Evolutionary conservation across 1,140 invertebrate species (phyloP).

Genomic region (Diorhabda elongata): DNA sequence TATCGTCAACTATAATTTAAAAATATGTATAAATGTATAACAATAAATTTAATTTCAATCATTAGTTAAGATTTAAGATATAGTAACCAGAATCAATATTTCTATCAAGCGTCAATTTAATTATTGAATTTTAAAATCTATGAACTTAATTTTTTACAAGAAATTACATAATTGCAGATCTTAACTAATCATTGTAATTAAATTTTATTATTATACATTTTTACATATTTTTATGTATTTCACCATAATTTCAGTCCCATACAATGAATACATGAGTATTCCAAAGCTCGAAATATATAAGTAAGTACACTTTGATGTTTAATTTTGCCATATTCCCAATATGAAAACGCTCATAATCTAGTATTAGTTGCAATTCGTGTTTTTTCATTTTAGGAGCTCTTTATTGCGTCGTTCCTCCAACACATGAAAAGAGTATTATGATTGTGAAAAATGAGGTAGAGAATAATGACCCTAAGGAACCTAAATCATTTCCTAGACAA

Average conservation of each 20-base stretch:
- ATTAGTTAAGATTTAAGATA: not conserved
- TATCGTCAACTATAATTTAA: too few species aligned
- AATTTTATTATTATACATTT: not conserved
- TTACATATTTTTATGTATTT: too few species aligned
- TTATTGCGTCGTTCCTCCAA: constrained; percentile 37
- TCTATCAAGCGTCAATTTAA: too few species aligned
- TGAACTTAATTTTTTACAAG: not conserved
- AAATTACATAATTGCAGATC: not conserved
- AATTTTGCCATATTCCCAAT: too few species aligned
- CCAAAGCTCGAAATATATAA: too few species aligned
- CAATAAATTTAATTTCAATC: too few species aligned
- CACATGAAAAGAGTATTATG: constrained; percentile 41
- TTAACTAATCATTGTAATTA: not conserved
- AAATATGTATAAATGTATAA: too few species aligned
- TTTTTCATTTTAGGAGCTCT: constrained; percentile 30
- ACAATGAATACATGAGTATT: too few species aligned
- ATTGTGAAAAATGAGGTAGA: constrained; percentile 42
- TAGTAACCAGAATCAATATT: not conserved
- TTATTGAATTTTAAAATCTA: too few species aligned
- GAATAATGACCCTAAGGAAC: constrained; percentile 31
- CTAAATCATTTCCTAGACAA: constrained; percentile 34
- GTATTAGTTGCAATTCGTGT: not conserved
- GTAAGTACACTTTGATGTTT: too few species aligned
- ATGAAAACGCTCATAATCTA: not conserved
- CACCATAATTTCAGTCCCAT: too few species aligned